Base-by-base conservation (phyloP, 2,797 vertebrate species). In the Emys orbicularis region DNA sequence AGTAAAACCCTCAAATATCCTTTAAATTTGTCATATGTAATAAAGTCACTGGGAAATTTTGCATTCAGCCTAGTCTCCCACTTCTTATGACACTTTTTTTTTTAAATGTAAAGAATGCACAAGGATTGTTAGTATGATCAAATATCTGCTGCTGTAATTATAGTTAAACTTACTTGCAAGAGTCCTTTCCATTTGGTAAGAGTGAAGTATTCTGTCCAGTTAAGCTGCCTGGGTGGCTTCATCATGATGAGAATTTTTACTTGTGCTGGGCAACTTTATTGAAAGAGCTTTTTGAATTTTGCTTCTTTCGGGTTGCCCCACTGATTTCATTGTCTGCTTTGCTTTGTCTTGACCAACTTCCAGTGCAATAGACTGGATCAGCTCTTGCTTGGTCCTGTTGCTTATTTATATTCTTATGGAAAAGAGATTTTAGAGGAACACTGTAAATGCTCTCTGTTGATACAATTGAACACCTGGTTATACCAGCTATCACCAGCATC, bases 321-420 rank as follows among this genome's bases (percentile, higher is more conserved):
- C 34, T 74, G 10, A 77, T 84, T 29, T 86, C 59, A 65, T 61
- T 61, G 27, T 68, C 54, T 54, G 27, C 19, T 54, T 87, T 92
- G 10, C 41, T 88, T 72, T 92, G 82, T 16, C 59, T 91, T 95
- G 94, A 56, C 56, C 12, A 84, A n/a, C 12, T 79, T 9, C 41
- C 68, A 61, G 4, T 88, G 12, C 81, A 84, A 74, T 37, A 92
- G 87, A 90, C 37, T 49, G 83, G 8, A 37, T 59, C n/a, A 27
- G 61, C 41, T 86, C 41, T 29, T 65, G 21, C 6, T 56, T 29
- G 15, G 15, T 65, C 31, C 59, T n/a, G 7, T 65, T n/a, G 31
- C 59, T 18, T 52, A 5, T 53, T 56, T 54, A n/a, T 49, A 49
- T 53, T 83, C 85, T 88, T 74, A 47, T 9, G 6, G 15, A 18